A percentile compares a stretch with the other conserved stretches of the same genome.
Conservation (phyloP, 2,888 invertebrate genomes). For the Globia sparganii region DNA sequence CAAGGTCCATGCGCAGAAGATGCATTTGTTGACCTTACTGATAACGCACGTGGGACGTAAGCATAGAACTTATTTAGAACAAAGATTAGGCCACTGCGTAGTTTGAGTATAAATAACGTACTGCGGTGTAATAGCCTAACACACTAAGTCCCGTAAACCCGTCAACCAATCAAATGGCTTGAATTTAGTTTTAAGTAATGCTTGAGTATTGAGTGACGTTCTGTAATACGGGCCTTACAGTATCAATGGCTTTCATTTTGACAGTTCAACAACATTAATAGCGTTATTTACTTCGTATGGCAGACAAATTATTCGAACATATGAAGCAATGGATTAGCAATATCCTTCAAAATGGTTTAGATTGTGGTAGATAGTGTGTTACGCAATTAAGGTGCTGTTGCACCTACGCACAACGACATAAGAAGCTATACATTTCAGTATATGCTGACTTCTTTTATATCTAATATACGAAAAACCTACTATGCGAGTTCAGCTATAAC, state of each 20-base stretch:
- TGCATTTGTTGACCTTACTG: slow-evolving; percentile 68
- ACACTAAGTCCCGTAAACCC: too few relatives aligned
- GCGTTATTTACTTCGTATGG: not conserved
- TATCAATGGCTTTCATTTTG: too few relatives aligned
- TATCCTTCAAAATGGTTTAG: not conserved
- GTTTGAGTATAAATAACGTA: slow-evolving; percentile 28
- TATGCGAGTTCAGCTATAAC: not conserved
- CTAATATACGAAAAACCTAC: not conserved
- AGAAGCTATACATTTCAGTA: not conserved
- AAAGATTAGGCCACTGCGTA: slow-evolving; percentile 57
- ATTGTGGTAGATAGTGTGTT: not conserved
- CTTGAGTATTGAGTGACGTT: too few relatives aligned
- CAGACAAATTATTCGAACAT: not conserved
- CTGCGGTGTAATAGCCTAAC: not conserved
- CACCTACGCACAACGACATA: too few relatives aligned
- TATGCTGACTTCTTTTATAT: not conserved
- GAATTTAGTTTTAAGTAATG: too few relatives aligned
- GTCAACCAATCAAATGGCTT: too few relatives aligned
- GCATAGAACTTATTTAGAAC: slow-evolving; percentile 63
- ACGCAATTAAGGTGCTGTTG: not conserved
- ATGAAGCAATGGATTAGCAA: not conserved
- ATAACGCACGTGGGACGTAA: slow-evolving; percentile 59
- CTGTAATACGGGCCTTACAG: too few relatives aligned
- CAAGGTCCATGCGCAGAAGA: slow-evolving; percentile 66
- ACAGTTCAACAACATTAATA: too few relatives aligned